Base-by-base conservation (phyloP, 2,113 vertebrate genomes). In the Catharus minimus region DNA sequence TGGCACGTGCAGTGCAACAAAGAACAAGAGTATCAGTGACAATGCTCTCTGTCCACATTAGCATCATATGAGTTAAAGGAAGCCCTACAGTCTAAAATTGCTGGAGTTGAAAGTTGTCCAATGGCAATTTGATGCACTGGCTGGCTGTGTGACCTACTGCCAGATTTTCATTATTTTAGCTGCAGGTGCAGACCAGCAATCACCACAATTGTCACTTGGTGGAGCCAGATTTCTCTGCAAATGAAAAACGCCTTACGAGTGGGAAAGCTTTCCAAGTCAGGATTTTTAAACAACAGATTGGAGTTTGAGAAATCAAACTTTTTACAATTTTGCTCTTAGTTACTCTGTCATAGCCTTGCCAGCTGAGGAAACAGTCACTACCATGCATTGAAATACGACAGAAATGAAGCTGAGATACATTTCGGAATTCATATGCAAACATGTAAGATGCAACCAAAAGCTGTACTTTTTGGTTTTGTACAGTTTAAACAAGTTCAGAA, bases 161-260 rank as follows among this genome's bases (percentile, higher is more conserved):
- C 57, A 56, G 28, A 11, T 46, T 9, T 9, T 27, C 23, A 1
- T 6, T 23, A 9, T 17, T 11, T 60, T 9, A 39, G n/a, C 85
- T 14, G 73, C 41, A 26, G 52, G 30, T 26, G 64, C 38, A 82
- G 57, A 43, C 10, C 3, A 26, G 96, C 94, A 96, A 55, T 81
- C 49, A 47, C 71, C 89, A 22, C 84, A 82, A 5, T 15, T 44
- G 94, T 92, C 97, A 88, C 97, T 96, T 96, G 97, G 96, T 95
- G 97, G 97, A 93, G 96, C 97, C 95, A 97, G 92, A 97, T 92
- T 57, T 81, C 97, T 72, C 84, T 71, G 39, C 33, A 96, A 95
- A 77, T 3, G 28, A 52, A 84, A n/a, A 32, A 5, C 3, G 15
- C 46, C 79, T 71, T 20, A 24, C 0, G 0, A 66, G 17, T 2